phyloP scores from a whole-genome alignment of 1,140 invertebrate species.

The Pogonus chalceus region DNA sequence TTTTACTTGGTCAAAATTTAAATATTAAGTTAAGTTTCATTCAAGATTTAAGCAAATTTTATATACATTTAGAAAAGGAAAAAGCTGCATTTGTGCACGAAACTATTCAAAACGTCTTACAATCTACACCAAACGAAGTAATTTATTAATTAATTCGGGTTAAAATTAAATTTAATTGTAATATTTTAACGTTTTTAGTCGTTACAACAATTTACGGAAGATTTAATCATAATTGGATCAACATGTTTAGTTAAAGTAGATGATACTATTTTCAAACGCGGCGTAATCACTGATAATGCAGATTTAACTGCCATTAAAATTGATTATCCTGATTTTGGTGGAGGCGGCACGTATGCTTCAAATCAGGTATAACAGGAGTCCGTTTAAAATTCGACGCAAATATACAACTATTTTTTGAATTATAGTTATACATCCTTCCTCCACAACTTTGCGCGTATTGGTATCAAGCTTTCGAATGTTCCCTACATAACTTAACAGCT shows the following conservation, averaged over 20 bases:
- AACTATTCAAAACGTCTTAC: no score
- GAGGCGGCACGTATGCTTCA: neutral
- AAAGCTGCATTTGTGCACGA: no score
- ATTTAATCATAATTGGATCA: neutral
- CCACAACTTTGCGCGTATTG: conserved; percentile 42
- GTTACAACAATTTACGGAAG: neutral
- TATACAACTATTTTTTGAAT: conserved; percentile 10
- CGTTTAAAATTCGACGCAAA: no score
- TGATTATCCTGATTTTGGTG: neutral
- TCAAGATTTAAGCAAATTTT: conserved; percentile 31
- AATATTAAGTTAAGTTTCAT: conserved; percentile 32
- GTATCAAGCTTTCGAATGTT: conserved; percentile 44
- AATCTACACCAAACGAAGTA: conserved; percentile 23
- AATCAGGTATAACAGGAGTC: neutral
- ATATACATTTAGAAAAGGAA: conserved; percentile 31
- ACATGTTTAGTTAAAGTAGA: neutral
- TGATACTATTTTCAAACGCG: neutral
- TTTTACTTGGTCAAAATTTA: conserved; percentile 34
- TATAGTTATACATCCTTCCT: conserved; percentile 42
- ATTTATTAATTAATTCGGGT: conserved; percentile 27
- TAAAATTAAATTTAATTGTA: conserved; percentile 18
- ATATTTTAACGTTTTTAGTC: neutral
- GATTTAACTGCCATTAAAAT: neutral
- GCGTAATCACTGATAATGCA: neutral
- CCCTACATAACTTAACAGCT: conserved; percentile 10